Conservation (phyloP, 2,888 invertebrate genomes). For the Esperia sulphurella region DNA sequence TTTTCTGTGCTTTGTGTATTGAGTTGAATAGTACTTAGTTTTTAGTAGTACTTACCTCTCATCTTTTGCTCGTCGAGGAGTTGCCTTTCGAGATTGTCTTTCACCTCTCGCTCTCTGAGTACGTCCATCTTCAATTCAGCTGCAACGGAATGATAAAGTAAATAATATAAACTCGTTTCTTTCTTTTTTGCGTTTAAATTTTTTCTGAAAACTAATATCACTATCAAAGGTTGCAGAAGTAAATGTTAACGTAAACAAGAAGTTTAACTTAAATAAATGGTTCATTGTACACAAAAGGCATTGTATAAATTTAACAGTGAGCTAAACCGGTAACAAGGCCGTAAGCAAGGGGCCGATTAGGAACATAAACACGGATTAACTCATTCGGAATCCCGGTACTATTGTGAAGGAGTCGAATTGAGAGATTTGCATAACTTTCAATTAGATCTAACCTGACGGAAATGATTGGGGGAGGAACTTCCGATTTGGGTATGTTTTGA, state of each 20-base stretch:
- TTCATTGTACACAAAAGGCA: constrained; percentile 62
- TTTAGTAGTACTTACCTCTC: constrained; percentile 85
- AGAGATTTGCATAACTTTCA: constrained; percentile 79
- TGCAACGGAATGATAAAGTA: constrained; percentile 77
- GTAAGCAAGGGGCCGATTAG: constrained; percentile 74
- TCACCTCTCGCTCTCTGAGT: constrained; percentile 93
- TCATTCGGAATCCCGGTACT: constrained; percentile 76
- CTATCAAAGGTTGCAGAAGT: constrained; percentile 35
- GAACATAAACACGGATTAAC: constrained; percentile 78
- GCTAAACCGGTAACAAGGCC: constrained; percentile 71
- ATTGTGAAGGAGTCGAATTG: constrained; percentile 77
- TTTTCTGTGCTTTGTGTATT: background rate
- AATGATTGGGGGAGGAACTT: constrained; percentile 64
- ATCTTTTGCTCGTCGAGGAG: constrained; percentile 96
- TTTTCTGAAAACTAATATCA: constrained; percentile 18
- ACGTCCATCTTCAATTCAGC: constrained; percentile 98
- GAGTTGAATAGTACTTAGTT: background rate
- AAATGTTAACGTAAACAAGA: constrained; percentile 46
- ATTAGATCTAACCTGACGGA: constrained; percentile 75
- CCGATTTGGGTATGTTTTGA: constrained; percentile 43
- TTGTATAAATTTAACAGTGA: constrained; percentile 73
- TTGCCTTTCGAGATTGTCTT: constrained; percentile 96
- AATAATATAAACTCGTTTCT: background rate
- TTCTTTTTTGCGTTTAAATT: background rate
- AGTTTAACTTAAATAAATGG: constrained; percentile 59